Conservation (phyloP, 1,140 invertebrate genomes). For the Zaprionus nigranus region DNA sequence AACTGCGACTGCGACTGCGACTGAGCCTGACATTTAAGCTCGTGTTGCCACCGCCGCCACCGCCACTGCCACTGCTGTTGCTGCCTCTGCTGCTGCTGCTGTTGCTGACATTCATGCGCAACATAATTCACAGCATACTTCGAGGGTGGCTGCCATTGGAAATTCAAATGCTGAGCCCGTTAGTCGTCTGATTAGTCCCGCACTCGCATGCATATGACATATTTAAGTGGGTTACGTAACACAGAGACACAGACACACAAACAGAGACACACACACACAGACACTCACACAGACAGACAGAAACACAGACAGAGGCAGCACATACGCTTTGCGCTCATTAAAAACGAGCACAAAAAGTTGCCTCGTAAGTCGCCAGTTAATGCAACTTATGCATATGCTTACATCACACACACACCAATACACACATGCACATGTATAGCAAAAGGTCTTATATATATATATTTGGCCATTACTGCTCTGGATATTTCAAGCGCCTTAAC, state of each 20-base stretch:
- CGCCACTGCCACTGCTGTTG: constrained; percentile 26
- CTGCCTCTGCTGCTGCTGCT: constrained; percentile 48
- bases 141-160: constrained; percentile 61
- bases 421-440: constrained; percentile 15
- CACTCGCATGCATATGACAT: constrained; percentile 72
- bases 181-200: constrained; percentile 69
- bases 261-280: constrained; percentile 1
- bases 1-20: constrained; percentile 22
- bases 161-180: constrained; percentile 71
- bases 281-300: not conserved
- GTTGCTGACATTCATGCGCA: constrained; percentile 72
- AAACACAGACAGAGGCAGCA: not conserved
- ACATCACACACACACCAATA: constrained; percentile 32
- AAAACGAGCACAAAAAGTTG: constrained; percentile 6
- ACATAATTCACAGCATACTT: constrained; percentile 78
- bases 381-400: constrained; percentile 52
- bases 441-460: constrained; percentile 7
- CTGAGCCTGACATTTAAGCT: constrained; percentile 45
- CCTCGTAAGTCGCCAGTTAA: constrained; percentile 62
- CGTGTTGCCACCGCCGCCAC: constrained; percentile 18
- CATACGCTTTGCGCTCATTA: not conserved
- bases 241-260: constrained; percentile 12
- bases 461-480: constrained; percentile 22
- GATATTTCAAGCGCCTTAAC: constrained; percentile 48
- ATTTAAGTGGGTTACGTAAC: constrained; percentile 74